Conservation (phyloP, 2,888 invertebrate species). For the Eutolmus rufibarbis region DNA sequence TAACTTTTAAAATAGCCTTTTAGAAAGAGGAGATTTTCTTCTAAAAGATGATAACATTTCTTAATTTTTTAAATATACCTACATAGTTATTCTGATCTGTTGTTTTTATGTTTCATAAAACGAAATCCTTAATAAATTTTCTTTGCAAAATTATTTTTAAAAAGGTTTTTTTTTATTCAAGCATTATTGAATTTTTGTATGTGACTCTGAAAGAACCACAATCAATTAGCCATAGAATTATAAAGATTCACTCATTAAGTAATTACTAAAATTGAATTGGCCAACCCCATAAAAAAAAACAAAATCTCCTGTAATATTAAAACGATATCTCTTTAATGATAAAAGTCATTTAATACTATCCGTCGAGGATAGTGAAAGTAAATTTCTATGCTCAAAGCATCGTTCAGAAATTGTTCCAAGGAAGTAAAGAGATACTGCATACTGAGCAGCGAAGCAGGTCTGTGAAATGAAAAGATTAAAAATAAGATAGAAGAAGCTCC, state of each 20-base stretch:
- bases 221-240: background rate
- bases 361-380: background rate
- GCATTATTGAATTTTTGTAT: background rate
- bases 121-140: too few species aligned
- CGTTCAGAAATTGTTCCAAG: background rate
- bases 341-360: background rate
- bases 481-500: background rate
- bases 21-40: too few species aligned
- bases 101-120: too few species aligned
- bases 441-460: background rate
- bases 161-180: background rate
- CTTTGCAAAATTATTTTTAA: too few species aligned
- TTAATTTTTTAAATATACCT: too few species aligned
- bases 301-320: background rate
- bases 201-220: background rate
- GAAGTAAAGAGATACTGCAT: background rate
- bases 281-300: background rate
- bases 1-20: too few species aligned
- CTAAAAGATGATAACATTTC: too few species aligned
- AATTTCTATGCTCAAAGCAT: background rate
- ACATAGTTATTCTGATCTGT: too few species aligned
- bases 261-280: background rate
- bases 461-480: background rate
- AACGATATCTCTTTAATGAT: background rate
- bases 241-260: background rate